A percentile compares a stretch with the other conserved stretches of the same genome.
phyloP scores from a whole-genome alignment of 2,888 invertebrate genomes.

The Hipparchia semele region DNA sequence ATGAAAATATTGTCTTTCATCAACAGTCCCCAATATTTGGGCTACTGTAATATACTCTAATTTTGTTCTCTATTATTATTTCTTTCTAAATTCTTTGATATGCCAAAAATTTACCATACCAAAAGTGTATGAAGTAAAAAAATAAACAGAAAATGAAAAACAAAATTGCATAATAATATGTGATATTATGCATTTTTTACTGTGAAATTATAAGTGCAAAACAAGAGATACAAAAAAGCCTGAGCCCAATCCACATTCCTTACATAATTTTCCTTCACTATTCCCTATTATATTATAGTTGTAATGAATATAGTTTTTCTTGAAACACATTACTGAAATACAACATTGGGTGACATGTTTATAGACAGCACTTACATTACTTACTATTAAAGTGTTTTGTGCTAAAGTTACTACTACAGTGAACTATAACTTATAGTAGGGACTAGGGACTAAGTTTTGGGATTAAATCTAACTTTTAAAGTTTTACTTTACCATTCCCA shows the following conservation, averaged over 20 bases:
- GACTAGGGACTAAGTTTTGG: not conserved
- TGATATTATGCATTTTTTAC: not conserved
- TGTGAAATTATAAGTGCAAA: slow-evolving; percentile 29
- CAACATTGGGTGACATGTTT: not conserved
- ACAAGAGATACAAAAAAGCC: slow-evolving; percentile 11
- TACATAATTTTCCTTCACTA: slow-evolving; percentile 8
- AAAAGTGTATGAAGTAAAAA: slow-evolving; percentile 5
- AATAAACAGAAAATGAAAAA: slow-evolving; percentile 2
- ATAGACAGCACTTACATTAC: not conserved
- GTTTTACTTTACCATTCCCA: not conserved
- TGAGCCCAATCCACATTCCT: slow-evolving; percentile 12
- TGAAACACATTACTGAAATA: not conserved
- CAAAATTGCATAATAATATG: slow-evolving; percentile 13
- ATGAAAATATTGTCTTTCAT: slow-evolving; percentile 62
- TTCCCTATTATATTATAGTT: slow-evolving; percentile 6
- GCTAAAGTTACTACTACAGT: not conserved
- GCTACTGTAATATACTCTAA: slow-evolving; percentile 34
- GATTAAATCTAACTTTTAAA: not conserved
- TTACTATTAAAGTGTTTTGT: not conserved
- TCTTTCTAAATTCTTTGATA: slow-evolving; percentile 48
- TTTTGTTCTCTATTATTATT: slow-evolving; percentile 33
- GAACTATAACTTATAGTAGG: not conserved
- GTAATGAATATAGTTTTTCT: slow-evolving; percentile 18
- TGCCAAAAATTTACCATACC: slow-evolving; percentile 46
- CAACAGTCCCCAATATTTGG: slow-evolving; percentile 48